These are phyloP conservation scores for Thaleichthys pacificus DNA, from an alignment of 2,797 vertebrate genomes.

Conservation along the genomic window DNA sequence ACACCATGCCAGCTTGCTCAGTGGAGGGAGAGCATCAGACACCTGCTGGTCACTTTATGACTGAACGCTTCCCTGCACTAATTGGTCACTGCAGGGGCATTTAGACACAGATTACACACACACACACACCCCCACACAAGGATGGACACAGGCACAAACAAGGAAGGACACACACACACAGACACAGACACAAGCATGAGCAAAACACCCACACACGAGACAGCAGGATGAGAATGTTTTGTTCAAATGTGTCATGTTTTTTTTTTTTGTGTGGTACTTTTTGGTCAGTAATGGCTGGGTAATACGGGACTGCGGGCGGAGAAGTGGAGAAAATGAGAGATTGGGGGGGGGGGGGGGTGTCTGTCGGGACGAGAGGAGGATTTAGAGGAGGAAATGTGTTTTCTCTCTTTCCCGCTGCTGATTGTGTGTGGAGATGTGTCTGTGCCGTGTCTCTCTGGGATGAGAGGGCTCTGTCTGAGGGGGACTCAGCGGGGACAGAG, in stretches of 20 bases:
- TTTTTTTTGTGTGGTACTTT: too few species aligned
- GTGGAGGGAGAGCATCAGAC: slow-evolving; percentile 35
- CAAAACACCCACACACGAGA: slow-evolving; percentile 14
- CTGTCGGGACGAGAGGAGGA: too few species aligned
- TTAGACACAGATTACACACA: slow-evolving; percentile 57
- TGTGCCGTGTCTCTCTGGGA: not conserved
- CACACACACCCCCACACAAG: slow-evolving; percentile 31
- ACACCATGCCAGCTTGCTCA: not conserved
- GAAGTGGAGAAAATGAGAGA: too few species aligned
- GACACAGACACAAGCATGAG: slow-evolving; percentile 20
- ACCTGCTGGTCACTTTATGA: slow-evolving; percentile 70
- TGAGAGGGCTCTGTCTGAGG: slow-evolving; percentile 46
- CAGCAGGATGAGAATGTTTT: too few species aligned
- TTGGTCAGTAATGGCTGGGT: too few species aligned
- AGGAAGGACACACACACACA: slow-evolving; percentile 34
- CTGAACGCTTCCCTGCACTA: slow-evolving; percentile 68
- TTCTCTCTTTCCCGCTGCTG: not conserved
- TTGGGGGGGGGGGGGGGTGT: too few species aligned
- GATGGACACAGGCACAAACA: slow-evolving; percentile 26
- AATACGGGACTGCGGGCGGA: too few species aligned
- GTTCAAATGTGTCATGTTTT: too few species aligned
- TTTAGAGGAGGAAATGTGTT: not conserved
- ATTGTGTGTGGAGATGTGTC: too few species aligned
- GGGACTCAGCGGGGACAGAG: slow-evolving; percentile 57
- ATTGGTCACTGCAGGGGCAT: slow-evolving; percentile 64